These are phyloP conservation scores for Serripes groenlandicus DNA, from an alignment of 2,888 invertebrate genomes.

Conservation along the genomic window DNA sequence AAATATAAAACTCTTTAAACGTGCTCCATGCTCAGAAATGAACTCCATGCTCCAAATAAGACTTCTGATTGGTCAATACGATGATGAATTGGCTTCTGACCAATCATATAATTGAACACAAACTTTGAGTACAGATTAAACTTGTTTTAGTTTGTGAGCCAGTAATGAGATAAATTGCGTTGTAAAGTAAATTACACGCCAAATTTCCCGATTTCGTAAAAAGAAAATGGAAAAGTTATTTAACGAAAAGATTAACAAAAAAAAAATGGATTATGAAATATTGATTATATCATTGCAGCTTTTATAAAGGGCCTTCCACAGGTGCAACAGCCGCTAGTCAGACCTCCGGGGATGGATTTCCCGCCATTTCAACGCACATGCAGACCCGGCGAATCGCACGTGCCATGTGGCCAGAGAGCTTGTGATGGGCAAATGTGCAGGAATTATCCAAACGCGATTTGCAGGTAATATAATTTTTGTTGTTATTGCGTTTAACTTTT, in stretches of 20 bases:
- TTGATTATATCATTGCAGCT: not conserved
- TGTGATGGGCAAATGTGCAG: slow-evolving; percentile 48
- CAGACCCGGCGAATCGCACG: slow-evolving; percentile 24
- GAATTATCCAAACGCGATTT: slow-evolving; percentile 54
- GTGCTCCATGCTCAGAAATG: no score
- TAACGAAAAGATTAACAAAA: not conserved
- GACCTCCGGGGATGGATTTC: not conserved
- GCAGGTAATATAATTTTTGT: no score
- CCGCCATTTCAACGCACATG: slow-evolving; percentile 53
- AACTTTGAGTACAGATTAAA: no score
- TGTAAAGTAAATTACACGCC: no score
- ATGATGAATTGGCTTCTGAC: no score
- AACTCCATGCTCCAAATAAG: no score
- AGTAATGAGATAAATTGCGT: no score
- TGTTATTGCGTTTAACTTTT: no score
- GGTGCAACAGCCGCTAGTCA: slow-evolving; percentile 4
- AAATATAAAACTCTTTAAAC: no score
- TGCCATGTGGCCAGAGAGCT: slow-evolving; percentile 41
- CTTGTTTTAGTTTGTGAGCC: no score
- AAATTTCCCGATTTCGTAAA: not conserved
- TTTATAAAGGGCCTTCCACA: slow-evolving; percentile 5
- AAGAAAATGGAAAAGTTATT: not conserved
- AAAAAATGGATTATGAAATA: not conserved
- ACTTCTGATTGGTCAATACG: no score
- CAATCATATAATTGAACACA: no score